Base-by-base conservation (phyloP, 2,113 vertebrate species). In the Thalassarche chlororhynchos region DNA sequence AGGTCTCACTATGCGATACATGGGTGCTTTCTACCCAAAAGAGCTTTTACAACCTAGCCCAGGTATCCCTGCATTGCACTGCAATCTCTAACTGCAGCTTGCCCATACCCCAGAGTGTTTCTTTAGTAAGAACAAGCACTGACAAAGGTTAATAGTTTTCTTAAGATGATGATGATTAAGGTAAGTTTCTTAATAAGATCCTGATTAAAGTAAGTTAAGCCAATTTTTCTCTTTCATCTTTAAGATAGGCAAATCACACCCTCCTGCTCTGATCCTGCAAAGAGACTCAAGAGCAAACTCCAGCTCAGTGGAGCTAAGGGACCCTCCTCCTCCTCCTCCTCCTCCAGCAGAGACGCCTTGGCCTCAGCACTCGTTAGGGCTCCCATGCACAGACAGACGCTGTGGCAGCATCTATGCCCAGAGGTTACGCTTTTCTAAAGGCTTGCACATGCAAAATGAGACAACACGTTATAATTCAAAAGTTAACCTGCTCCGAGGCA, bases 141-240 rank as follows among this genome's bases (percentile, higher is more conserved):
- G 69, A 87, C 78, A 87, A 70, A 84, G 24, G 14, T 77, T 95
- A 81, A 87, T 57, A 47, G 65, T 84, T 93, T 96, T 90, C 74
- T 78, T 87, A 90, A 85, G 75, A 78, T 74, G 61, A 77, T 58
- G 36, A 86, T 74, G 93, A 87, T 78, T 10, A 89, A 84, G 18
- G 51, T 38, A 87, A 66, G 23, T 82, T 92, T 78, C 85, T 85
- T 94, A 82, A 49, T 66, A 85, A 82, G 79, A 66, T 38, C 42
- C 36, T 79, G 61, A 83, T 86, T 86, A 75, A 93, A 64, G 38
- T 68, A 68, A 65, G 25, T 54, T 83, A 94, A 96, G 69, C 44
- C 29, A 72, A 14, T 74, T 89, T 93, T 93, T 88, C 74, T 85
- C 90, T 91, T 94, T 84, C 80, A 88, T 91, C 90, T 96, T 91